phyloP scores from a whole-genome alignment of 2,113 vertebrate genomes.

The Pelmatolapia mariae region DNA sequence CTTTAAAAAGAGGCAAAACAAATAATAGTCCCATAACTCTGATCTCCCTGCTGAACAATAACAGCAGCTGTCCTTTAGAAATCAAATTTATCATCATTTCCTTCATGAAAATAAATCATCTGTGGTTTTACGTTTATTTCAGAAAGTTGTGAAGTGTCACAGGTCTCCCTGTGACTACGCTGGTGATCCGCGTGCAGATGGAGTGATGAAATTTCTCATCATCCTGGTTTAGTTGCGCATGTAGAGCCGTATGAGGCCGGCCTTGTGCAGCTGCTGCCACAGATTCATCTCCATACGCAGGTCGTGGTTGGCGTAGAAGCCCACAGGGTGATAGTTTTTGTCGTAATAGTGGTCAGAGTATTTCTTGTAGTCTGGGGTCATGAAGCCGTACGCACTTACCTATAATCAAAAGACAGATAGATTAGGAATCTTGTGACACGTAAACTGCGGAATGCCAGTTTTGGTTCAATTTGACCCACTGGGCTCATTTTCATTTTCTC shows the following conservation, averaged over 20 bases:
- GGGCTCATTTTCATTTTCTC: neutral
- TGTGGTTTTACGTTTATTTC: neutral
- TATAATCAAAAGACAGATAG: neutral
- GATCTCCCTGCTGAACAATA: neutral
- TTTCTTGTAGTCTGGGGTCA: constrained; percentile 68
- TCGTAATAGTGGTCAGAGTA: constrained; percentile 79
- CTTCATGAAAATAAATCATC: neutral
- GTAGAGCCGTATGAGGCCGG: constrained; percentile 67
- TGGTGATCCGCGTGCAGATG: rapidly evolving
- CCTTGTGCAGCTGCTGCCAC: constrained; percentile 72
- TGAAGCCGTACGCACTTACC: constrained; percentile 80
- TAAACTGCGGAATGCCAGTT: neutral
- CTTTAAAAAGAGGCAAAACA: neutral
- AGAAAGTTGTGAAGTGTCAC: neutral
- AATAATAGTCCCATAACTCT: neutral
- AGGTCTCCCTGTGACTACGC: rapidly evolving
- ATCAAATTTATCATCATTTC: neutral
- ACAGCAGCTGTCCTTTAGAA: neutral
- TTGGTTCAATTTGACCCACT: neutral
- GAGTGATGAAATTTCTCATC: neutral
- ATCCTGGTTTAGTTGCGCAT: constrained; percentile 21
- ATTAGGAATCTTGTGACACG: neutral
- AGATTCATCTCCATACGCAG: constrained; percentile 65
- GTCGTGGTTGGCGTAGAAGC: constrained; percentile 75
- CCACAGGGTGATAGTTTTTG: neutral